A percentile compares a stretch with the other conserved stretches of the same genome.
Conservation (phyloP, 2,797 vertebrate species). For the Astyanax mexicanus region DNA sequence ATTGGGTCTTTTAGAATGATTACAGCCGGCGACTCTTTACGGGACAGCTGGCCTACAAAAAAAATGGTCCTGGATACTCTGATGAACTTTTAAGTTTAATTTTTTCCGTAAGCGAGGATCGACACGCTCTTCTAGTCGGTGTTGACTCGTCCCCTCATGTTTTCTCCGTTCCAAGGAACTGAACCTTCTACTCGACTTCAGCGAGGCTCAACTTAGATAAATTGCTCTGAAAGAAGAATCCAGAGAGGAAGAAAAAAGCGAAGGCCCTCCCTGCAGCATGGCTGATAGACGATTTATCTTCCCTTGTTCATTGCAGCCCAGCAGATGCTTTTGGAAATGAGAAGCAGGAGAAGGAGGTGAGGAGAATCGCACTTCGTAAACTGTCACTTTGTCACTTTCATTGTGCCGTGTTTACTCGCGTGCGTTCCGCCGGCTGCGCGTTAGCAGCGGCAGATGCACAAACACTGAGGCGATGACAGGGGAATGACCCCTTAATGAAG, state of each 20-base stretch:
- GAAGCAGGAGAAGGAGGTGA: conserved; percentile 58
- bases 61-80: conserved; percentile 20
- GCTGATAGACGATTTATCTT: conserved; percentile 72
- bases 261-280: conserved; percentile 61
- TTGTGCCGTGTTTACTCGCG: conserved; percentile 62
- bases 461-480: conserved; percentile 65
- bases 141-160: conserved; percentile 1
- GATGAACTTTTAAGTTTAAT: conserved; percentile 12
- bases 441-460: conserved; percentile 63
- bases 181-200: conserved; percentile 57
- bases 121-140: conserved; percentile 32
- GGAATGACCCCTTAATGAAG: conserved; percentile 64
- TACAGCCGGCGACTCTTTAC: conserved; percentile 40
- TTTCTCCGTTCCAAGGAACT: conserved; percentile 56
- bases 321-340: conserved; percentile 74
- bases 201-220: conserved; percentile 69
- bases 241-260: conserved; percentile 8
- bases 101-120: conserved; percentile 55
- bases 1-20: conserved; percentile 58
- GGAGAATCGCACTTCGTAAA: conserved; percentile 62
- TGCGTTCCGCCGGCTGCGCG: conserved; percentile 62
- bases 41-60: conserved; percentile 50
- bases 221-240: conserved; percentile 52
- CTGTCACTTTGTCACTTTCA: conserved; percentile 71
- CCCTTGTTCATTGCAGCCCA: conserved; percentile 45